A percentile compares a stretch with the other conserved stretches of the same genome.
Conservation (phyloP, 2,888 invertebrate species). For the Hydrotaea diabolus region DNA sequence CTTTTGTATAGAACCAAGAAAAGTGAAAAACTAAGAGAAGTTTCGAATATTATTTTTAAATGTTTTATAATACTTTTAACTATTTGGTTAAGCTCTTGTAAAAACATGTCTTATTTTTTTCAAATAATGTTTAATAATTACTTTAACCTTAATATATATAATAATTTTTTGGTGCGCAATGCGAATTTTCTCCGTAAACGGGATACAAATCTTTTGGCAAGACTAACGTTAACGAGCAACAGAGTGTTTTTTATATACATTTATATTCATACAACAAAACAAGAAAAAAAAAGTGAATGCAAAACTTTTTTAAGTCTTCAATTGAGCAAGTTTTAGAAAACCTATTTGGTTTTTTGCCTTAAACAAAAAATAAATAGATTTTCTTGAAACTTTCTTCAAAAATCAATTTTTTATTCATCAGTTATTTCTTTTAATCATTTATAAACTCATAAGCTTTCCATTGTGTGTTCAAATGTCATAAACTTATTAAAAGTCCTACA, state of each 20-base stretch:
- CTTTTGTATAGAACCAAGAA: slow-evolving; percentile 19
- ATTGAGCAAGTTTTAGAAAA: slow-evolving; percentile 61
- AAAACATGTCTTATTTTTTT: not conserved
- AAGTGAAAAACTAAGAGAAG: not conserved
- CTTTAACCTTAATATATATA: too few species aligned
- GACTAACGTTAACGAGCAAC: slow-evolving; percentile 75
- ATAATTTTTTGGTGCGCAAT: slow-evolving; percentile 1
- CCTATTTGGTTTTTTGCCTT: slow-evolving; percentile 49
- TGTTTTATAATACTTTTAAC: not conserved
- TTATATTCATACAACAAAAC: slow-evolving; percentile 27
- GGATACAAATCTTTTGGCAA: slow-evolving; percentile 70
- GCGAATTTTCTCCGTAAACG: slow-evolving; percentile 50
- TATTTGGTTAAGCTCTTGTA: too few species aligned
- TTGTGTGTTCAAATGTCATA: slow-evolving; percentile 1
- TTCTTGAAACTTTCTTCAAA: slow-evolving; percentile 54
- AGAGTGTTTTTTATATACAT: slow-evolving; percentile 68
- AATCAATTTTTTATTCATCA: slow-evolving; percentile 32
- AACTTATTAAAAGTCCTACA: not conserved
- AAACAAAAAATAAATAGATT: slow-evolving; percentile 50
- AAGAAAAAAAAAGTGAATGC: not conserved
- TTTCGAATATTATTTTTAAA: not conserved
- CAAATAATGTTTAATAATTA: not conserved
- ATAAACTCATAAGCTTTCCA: not conserved
- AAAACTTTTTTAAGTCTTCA: slow-evolving; percentile 61
- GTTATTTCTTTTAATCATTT: not conserved